Percentiles rank a stretch among this genome's conserved stretches.
Conservation (phyloP, 1,140 invertebrate species). For the Calycopis cecrops region DNA sequence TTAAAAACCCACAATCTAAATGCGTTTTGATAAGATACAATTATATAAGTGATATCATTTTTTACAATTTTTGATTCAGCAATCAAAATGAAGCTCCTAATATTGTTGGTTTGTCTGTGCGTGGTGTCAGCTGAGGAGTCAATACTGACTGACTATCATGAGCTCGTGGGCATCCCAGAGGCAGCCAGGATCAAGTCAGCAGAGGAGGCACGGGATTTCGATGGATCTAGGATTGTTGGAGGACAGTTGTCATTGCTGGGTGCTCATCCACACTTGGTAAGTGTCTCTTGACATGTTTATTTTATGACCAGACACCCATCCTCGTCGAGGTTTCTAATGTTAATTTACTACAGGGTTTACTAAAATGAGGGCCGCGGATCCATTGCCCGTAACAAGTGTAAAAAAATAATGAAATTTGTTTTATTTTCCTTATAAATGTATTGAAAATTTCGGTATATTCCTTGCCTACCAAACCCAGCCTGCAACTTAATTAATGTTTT, state of each 20-base stretch:
- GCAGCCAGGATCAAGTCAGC: constrained; percentile 16
- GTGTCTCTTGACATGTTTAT: not conserved
- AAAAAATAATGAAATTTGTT: too few relatives aligned
- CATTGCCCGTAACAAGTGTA: too few relatives aligned
- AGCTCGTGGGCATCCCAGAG: constrained; percentile 17
- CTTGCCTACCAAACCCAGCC: too few relatives aligned
- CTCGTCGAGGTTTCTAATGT: too few relatives aligned
- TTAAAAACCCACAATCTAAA: too few relatives aligned
- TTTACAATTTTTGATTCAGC: too few relatives aligned
- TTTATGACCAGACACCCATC: too few relatives aligned
- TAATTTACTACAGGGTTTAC: not conserved
- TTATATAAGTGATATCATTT: not conserved
- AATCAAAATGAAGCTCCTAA: constrained; percentile 17
- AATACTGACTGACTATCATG: constrained; percentile 20
- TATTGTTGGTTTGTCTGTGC: constrained; percentile 11
- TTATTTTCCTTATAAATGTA: too few relatives aligned
- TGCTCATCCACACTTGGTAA: constrained; percentile 24
- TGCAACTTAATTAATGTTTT: too few relatives aligned
- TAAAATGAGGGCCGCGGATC: too few relatives aligned
- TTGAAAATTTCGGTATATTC: too few relatives aligned
- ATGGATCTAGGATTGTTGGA: constrained; percentile 30
- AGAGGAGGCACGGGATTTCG: constrained; percentile 28
- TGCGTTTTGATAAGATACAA: too few relatives aligned
- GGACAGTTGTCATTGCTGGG: constrained; percentile 21
- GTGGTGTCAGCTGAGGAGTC: constrained; percentile 11